Base-by-base conservation (phyloP, 1,140 invertebrate genomes). In the Scaptomyza pallida region DNA sequence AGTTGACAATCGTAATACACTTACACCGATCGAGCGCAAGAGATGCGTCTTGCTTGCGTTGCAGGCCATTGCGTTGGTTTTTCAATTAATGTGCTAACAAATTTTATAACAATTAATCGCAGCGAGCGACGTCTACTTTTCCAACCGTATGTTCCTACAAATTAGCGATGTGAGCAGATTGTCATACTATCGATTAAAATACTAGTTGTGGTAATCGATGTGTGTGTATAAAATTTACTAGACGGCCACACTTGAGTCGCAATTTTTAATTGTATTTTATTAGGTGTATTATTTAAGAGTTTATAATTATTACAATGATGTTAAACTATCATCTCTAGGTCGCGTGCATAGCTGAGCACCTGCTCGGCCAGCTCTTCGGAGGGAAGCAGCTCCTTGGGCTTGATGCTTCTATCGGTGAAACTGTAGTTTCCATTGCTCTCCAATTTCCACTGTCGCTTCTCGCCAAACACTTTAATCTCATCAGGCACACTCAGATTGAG, bases 311-410 rank as follows among this genome's bases (percentile, higher is more conserved):
- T 76, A 56, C 52, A 60, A 43, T 45, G 54, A 40, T 19, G 48
- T 59, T 96, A 99, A 55, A 99, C 98, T 93, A 99, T 99, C 97
- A 99, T 99, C 93, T 99, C 99, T 51, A 99, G 93, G 93, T 99
- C 98, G 90, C 96, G 95, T 12, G 99, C 99, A 93, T 99, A 99
- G 91, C 97, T 97, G 89, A 99, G 97, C 15, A 97, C 96, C 92
- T 99, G 97, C 78, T 97, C 95, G 5, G 98, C 98, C 12, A 99
- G 93, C 90, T 98, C 96, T 48, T 94, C 92, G 16, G 98, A 98
- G 1, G 98, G 98, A 71, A 99, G 95, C 19, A 94, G 93, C 59
- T 97, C 95, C 75, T 97, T 96, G 16, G 93, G 92, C 72, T 95
- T 96, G 73, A 97, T 95, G 40, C 92, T 93, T 33, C 94, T 92